Conservation (phyloP, 2,888 invertebrate species). For the Sesamia inferens region DNA sequence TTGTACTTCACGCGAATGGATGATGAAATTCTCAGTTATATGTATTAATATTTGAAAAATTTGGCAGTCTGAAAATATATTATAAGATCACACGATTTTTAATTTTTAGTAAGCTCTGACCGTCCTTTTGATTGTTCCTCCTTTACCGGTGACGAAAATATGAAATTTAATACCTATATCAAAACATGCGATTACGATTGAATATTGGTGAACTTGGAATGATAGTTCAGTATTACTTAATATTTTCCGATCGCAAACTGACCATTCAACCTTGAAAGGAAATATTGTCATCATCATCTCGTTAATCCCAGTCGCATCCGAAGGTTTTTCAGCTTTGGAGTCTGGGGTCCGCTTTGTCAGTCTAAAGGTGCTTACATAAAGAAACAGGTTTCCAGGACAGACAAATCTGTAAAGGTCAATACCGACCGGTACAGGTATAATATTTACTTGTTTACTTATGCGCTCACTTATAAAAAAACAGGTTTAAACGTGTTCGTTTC, state of each 20-base stretch:
- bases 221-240: background rate
- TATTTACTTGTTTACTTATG: no score
- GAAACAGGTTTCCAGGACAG: no score
- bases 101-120: background rate
- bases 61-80: background rate
- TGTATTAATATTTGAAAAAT: background rate
- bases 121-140: background rate
- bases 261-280: slow-evolving; percentile 1
- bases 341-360: no score
- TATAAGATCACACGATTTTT: background rate
- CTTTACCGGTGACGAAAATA: background rate
- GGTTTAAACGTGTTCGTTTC: no score
- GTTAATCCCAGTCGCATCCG: no score
- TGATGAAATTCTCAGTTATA: background rate
- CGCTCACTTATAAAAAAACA: no score
- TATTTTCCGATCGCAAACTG: background rate
- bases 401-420: no score
- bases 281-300: background rate
- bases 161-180: background rate
- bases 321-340: no score
- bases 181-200: background rate
- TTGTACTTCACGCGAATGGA: background rate
- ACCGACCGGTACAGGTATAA: no score
- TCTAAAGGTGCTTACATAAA: no score
- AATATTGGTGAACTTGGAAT: no score